Evolutionary conservation across 2,113 vertebrate genomes (phyloP), one percentile per base, ranked within the genome.

Genomic region (Symphodus melops): DNA sequence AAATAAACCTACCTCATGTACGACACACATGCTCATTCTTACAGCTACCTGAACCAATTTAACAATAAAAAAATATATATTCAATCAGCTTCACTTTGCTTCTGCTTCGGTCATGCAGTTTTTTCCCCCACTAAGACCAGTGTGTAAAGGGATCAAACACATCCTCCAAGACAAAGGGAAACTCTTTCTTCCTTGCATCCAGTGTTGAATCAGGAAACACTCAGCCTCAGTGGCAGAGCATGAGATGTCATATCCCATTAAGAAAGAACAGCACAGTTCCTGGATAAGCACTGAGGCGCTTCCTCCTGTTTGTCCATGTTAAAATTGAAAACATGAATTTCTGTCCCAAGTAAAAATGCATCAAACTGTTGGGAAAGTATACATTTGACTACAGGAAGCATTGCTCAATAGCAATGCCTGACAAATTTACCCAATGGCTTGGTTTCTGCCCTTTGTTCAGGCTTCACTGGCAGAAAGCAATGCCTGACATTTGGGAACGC

Each of bases 201-300:
- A 62, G 20, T 41, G 53, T 59, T 79, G 56, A 72, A 74, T 57
- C 23, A 53, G 21, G 23, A 55, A 82, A 75, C 84, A 79, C 42
- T 73, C 41, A 70, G 39, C 66, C 81, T 83, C 75, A 71, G 60
- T n/a, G 48, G 79, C 74, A 62, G 66, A 86, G 81, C 23, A 19
- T 9, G 39, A 86, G 68, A 85, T 54, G 77, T 81, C 83, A 72
- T 82, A 71, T 82, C 76, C 67, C 68, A 80, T 88, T 88, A 86
- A 81, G 69, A 41, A 46, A 55, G 33, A 86, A 72, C 75, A 73
- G 73, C 64, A 49, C 42, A 69, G 21, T 41, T 58, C 61, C 72
- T 88, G 72, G 69, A 85, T 36, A 55, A 69, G 44, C 70, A 20
- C 49, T 8, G 25, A 56, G 52, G 52, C 54, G 77, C 46, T 78